A percentile compares a stretch with the other conserved stretches of the same genome.
phyloP scores from a whole-genome alignment of 2,888 invertebrate genomes.

The Sphaerophoria rueppellii region DNA sequence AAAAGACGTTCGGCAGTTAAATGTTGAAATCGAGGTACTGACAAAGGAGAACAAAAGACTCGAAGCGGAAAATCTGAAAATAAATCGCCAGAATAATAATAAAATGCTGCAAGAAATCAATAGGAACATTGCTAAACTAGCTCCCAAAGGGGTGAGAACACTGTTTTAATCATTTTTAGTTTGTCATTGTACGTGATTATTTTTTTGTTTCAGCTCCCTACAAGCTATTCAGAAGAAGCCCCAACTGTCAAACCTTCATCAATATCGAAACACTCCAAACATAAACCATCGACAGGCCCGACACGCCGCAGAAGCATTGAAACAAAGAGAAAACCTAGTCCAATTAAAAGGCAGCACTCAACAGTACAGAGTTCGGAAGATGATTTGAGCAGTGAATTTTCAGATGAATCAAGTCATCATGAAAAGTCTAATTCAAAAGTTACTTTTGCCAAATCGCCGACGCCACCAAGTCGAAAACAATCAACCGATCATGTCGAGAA shows the following conservation, averaged over 20 bases:
- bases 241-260: not conserved
- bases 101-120: constrained; percentile 91
- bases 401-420: constrained; percentile 10
- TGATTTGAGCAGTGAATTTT: constrained; percentile 14
- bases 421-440: not conserved
- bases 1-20: constrained; percentile 86
- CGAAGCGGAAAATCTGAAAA: constrained; percentile 84
- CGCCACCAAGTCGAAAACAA: not conserved
- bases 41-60: constrained; percentile 87
- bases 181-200: no score
- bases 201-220: constrained; percentile 8
- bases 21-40: constrained; percentile 86
- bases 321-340: constrained; percentile 63
- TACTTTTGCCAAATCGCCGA: constrained; percentile 24
- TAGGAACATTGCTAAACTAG: constrained; percentile 84
- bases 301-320: constrained; percentile 56
- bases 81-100: constrained; percentile 85
- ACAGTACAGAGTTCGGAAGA: constrained; percentile 28
- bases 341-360: constrained; percentile 38
- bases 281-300: constrained; percentile 36
- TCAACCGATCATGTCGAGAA: constrained; percentile 22
- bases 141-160: constrained; percentile 78
- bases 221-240: not conserved
- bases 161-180: no score
- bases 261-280: constrained; percentile 13